Conservation (phyloP, 2,888 invertebrate species). For the Cataglyphis altisquamis region DNA sequence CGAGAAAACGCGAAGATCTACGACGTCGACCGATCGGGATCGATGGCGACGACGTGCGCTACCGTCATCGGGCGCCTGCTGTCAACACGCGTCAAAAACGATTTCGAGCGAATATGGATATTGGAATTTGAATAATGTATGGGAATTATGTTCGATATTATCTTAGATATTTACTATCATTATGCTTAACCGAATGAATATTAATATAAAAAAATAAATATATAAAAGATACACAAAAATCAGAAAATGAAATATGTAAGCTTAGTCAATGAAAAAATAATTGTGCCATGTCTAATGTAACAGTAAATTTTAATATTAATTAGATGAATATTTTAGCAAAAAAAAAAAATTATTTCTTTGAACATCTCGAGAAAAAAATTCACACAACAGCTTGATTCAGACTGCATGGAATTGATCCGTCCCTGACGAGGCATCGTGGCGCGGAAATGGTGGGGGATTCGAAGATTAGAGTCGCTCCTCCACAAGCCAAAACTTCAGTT, state of each 20-base stretch:
- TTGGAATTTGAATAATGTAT: neutral
- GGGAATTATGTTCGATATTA: neutral
- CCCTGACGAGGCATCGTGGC: slow-evolving; percentile 66
- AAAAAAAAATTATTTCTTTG: neutral
- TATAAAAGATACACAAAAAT: neutral
- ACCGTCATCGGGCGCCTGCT: slow-evolving; percentile 2
- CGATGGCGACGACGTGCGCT: slow-evolving; percentile 22
- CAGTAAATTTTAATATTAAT: neutral
- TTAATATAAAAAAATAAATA: neutral
- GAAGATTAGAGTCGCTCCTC: slow-evolving; percentile 79
- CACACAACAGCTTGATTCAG: neutral
- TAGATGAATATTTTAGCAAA: neutral
- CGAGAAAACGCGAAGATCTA: slow-evolving; percentile 51
- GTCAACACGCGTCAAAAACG: neutral
- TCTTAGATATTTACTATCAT: neutral
- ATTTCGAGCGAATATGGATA: neutral
- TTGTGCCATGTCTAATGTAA: neutral
- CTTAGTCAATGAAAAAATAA: neutral
- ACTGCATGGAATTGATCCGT: slow-evolving; percentile 44
- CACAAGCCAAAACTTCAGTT: slow-evolving; percentile 77
- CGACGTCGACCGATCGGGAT: slow-evolving; percentile 50
- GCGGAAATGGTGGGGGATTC: slow-evolving; percentile 78
- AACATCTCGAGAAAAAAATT: neutral
- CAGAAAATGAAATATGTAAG: neutral
- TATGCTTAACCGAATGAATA: neutral